Conservation (phyloP, 2,888 invertebrate genomes). For the Anaspis maculata region DNA sequence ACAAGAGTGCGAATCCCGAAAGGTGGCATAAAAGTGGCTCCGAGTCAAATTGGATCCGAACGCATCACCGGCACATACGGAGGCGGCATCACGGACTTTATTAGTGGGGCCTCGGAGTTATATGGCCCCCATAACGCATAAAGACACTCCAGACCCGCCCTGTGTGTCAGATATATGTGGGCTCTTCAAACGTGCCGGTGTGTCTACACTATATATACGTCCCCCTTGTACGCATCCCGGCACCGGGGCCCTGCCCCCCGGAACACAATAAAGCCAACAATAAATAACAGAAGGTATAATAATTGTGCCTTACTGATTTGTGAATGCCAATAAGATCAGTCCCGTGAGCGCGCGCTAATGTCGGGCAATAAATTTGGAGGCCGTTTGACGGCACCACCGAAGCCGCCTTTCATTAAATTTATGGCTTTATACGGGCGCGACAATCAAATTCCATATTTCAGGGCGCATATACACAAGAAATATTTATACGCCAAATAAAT, state of each 20-base stretch:
- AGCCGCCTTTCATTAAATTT: slow-evolving; percentile 33
- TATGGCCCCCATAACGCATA: slow-evolving; percentile 13
- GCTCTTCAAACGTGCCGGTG: slow-evolving; percentile 30
- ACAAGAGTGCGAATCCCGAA: no score
- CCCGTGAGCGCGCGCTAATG: slow-evolving; percentile 23
- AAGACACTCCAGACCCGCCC: slow-evolving; percentile 12
- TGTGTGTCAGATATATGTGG: slow-evolving; percentile 30
- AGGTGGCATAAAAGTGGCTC: no score
- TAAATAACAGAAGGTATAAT: slow-evolving; percentile 31
- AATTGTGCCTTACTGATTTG: slow-evolving; percentile 35
- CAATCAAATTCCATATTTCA: slow-evolving; percentile 35
- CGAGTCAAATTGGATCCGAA: no score
- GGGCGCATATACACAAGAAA: slow-evolving; percentile 27
- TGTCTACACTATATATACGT: no score
- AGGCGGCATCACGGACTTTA: no score
- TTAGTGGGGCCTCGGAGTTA: slow-evolving; percentile 13
- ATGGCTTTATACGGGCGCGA: slow-evolving; percentile 31
- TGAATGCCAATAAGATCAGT: slow-evolving; percentile 29
- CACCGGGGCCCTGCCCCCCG: no score
- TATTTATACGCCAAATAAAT: slow-evolving; percentile 25
- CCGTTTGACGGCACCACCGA: slow-evolving; percentile 25
- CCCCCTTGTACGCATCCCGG: no score
- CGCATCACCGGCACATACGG: no score
- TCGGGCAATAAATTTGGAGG: slow-evolving; percentile 27
- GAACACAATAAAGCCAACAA: slow-evolving; percentile 29